These are phyloP conservation scores for Chromobotia macracanthus DNA, from an alignment of 2,797 vertebrate species.

Conservation along the genomic window DNA sequence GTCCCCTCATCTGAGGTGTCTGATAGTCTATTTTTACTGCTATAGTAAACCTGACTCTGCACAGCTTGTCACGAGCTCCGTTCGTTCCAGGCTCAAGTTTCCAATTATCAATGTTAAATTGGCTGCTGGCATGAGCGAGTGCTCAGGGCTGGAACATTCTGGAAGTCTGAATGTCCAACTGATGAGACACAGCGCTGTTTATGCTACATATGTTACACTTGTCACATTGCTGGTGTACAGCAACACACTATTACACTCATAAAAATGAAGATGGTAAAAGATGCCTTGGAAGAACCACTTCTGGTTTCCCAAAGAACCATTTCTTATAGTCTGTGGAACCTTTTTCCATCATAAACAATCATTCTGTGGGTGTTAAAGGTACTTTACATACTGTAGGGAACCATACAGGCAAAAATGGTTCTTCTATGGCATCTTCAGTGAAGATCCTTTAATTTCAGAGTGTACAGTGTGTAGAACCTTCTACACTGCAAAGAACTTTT, in stretches of 20 bases:
- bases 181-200: conserved; percentile 23
- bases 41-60: conserved; percentile 43
- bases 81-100: conserved; percentile 52
- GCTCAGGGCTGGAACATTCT: conserved; percentile 42
- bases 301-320: too few relatives aligned
- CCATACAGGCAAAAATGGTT: too few relatives aligned
- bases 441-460: too few relatives aligned
- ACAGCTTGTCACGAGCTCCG: conserved; percentile 54
- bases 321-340: too few relatives aligned
- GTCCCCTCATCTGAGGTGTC: background rate
- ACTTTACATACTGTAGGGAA: too few relatives aligned
- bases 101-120: conserved; percentile 64
- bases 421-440: too few relatives aligned
- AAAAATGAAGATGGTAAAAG: background rate
- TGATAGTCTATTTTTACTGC: conserved; percentile 58
- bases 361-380: too few relatives aligned
- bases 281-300: background rate
- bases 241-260: conserved; percentile 29
- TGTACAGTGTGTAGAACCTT: too few relatives aligned
- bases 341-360: too few relatives aligned
- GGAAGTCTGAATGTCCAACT: conserved; percentile 33
- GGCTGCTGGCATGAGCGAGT: conserved; percentile 43
- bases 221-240: conserved; percentile 23
- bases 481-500: too few relatives aligned
- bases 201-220: conserved; percentile 30